Percentiles rank a stretch among this genome's conserved stretches.
phyloP scores from a whole-genome alignment of 2,797 vertebrate species.

The Dermochelys coriacea region DNA sequence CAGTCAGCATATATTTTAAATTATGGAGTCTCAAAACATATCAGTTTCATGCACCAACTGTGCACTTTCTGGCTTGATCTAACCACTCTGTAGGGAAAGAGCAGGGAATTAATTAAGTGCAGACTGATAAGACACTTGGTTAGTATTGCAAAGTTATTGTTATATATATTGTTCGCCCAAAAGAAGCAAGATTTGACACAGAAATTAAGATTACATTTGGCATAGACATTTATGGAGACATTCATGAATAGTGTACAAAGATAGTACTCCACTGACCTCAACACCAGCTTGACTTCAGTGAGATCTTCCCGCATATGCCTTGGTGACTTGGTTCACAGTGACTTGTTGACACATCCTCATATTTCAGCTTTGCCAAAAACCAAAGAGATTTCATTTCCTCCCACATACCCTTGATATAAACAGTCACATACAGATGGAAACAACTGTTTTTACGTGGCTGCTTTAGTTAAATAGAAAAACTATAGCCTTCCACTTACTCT shows the following conservation, averaged over 20 bases:
- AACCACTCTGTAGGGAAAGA: neutral
- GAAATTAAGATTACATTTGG: constrained; percentile 6
- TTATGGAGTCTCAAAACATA: neutral
- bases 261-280: neutral
- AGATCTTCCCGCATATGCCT: neutral
- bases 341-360: neutral
- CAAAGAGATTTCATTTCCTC: neutral
- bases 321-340: constrained; percentile 27
- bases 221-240: neutral
- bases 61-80: neutral
- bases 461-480: constrained; percentile 26
- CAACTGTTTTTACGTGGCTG: neutral
- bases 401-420: constrained; percentile 11
- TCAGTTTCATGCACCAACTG: neutral
- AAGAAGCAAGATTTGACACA: constrained; percentile 5
- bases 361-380: constrained; percentile 19
- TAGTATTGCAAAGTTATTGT: neutral
- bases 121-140: neutral
- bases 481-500: constrained; percentile 36
- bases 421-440: constrained; percentile 25
- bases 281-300: neutral
- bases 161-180: neutral
- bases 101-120: neutral
- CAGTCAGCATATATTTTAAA: neutral
- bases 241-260: neutral